Conservation (phyloP, 2,113 vertebrate genomes). For the Oxyruncus cristatus region DNA sequence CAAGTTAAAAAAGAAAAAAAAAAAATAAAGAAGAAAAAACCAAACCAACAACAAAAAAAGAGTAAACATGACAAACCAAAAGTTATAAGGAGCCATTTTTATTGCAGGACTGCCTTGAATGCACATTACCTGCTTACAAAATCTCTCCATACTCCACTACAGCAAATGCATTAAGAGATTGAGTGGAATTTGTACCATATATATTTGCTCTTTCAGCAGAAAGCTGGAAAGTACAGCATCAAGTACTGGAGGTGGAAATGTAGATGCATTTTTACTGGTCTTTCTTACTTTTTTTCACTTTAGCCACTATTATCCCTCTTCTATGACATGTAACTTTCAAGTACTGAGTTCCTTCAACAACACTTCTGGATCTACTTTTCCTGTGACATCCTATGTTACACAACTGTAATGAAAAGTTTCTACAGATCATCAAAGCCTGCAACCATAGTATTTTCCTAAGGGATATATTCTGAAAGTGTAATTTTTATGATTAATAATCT, state of each 20-base stretch:
- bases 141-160: neutral
- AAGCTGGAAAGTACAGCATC: neutral
- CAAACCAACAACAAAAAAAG: neutral
- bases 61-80: neutral
- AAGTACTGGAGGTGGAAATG: neutral
- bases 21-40: neutral
- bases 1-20: neutral
- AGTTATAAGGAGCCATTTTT: neutral
- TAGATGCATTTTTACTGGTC: neutral
- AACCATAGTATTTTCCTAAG: neutral
- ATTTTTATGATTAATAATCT: neutral
- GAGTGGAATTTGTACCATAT: neutral
- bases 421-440: neutral
- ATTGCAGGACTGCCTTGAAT: neutral
- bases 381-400: neutral
- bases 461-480: neutral
- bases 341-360: neutral
- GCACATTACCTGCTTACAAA: neutral
- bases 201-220: neutral
- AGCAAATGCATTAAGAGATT: neutral
- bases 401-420: neutral
- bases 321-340: fast-evolving
- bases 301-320: neutral
- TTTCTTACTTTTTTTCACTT: neutral
- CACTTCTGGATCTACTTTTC: neutral